These are phyloP conservation scores for Acronicta aceris DNA, from an alignment of 2,888 invertebrate genomes.

Conservation along the genomic window DNA sequence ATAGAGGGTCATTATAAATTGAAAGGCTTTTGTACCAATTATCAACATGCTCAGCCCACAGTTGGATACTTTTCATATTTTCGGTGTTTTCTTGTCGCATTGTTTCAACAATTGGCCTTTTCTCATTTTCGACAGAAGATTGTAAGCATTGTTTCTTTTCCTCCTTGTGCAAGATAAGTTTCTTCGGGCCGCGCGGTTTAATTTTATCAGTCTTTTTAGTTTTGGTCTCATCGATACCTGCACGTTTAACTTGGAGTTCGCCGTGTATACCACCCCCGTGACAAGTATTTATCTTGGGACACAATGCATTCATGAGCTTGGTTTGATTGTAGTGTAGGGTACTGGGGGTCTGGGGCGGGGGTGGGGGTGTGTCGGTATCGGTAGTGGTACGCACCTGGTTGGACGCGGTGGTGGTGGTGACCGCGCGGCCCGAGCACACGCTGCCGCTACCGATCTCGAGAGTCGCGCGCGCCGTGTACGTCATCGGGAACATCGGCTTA, in stretches of 20 bases:
- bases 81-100: slow-evolving; percentile 8
- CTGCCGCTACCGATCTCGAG: slow-evolving; percentile 87
- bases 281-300: slow-evolving; percentile 35
- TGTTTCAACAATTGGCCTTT: not conserved
- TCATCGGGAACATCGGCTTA: slow-evolving; percentile 85
- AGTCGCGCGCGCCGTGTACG: slow-evolving; percentile 87
- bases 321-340: slow-evolving; percentile 43
- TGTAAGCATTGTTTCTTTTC: slow-evolving; percentile 7
- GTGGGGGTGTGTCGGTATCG: slow-evolving; percentile 50
- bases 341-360: not conserved
- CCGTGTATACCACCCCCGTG: slow-evolving; percentile 55
- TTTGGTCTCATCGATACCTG: slow-evolving; percentile 5
- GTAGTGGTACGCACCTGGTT: slow-evolving; percentile 84
- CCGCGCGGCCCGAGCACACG: slow-evolving; percentile 86
- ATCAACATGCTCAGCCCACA: slow-evolving; percentile 49
- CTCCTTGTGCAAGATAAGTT: not conserved
- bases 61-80: slow-evolving; percentile 15
- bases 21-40: slow-evolving; percentile 54
- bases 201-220: slow-evolving; percentile 34
- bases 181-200: slow-evolving; percentile 63
- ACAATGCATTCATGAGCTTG: slow-evolving; percentile 61
- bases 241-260: not conserved
- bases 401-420: slow-evolving; percentile 87
- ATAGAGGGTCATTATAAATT: slow-evolving; percentile 26
- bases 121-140: not conserved